Evolutionary conservation across 2,113 vertebrate species (phyloP).

Genomic region (mouse (Mus musculus)): DNA sequence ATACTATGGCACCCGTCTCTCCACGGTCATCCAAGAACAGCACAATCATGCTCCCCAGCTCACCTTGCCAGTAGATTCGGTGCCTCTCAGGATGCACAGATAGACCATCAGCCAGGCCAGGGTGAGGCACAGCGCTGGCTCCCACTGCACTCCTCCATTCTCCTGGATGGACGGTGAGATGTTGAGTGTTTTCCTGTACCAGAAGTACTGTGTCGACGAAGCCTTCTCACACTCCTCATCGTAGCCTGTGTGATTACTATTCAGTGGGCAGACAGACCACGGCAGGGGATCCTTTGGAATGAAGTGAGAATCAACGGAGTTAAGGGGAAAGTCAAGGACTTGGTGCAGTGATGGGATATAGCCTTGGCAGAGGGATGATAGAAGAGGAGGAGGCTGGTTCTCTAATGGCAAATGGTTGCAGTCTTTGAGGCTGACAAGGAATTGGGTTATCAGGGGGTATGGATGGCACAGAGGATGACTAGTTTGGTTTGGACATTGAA

Average conservation of each 20-base stretch:
- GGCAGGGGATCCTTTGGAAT: slow-evolving; percentile 90
- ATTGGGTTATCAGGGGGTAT: neutral
- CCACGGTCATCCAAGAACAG: neutral
- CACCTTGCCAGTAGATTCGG: slow-evolving; percentile 94
- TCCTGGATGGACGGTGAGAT: slow-evolving; percentile 92
- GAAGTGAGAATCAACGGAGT: neutral
- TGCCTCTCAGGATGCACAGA: slow-evolving; percentile 92
- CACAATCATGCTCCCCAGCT: neutral
- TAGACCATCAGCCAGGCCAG: slow-evolving; percentile 95
- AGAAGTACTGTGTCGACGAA: slow-evolving; percentile 96
- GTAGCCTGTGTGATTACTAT: slow-evolving; percentile 88
- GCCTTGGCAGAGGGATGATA: neutral
- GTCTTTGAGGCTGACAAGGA: neutral
- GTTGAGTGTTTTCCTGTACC: slow-evolving; percentile 95
- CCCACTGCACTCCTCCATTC: slow-evolving; percentile 89
- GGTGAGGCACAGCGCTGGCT: slow-evolving; percentile 90
- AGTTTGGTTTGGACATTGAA: neutral
- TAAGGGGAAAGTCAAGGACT: neutral
- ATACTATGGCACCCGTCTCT: neutral
- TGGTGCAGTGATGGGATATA: accelerated
- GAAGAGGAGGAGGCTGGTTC: neutral
- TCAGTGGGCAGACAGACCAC: slow-evolving; percentile 93
- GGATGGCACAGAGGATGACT: neutral
- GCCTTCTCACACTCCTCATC: slow-evolving; percentile 92
- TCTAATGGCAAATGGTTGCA: neutral